A percentile compares a stretch with the other conserved stretches of the same genome.
Conservation (phyloP, 2,888 invertebrate genomes). For the Pelosia muscerda region DNA sequence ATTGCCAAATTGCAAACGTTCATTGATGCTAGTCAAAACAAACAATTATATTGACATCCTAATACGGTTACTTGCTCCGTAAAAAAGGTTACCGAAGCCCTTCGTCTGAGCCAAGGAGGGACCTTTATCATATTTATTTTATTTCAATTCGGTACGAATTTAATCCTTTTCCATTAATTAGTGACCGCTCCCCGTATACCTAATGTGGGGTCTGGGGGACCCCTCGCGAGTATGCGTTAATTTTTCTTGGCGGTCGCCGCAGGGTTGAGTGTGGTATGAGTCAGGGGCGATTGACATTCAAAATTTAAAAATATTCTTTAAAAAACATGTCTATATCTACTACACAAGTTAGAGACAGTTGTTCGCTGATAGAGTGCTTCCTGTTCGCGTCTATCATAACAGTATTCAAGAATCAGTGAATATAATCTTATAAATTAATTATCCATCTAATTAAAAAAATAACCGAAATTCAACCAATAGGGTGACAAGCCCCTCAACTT, state of each 20-base stretch:
- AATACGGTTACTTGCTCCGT: conserved; percentile 49
- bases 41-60: conserved; percentile 70
- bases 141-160: conserved; percentile 86
- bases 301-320: conserved; percentile 10
- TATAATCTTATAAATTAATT: conserved; percentile 13
- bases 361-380: conserved; percentile 7
- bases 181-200: conserved; percentile 75
- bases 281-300: conserved; percentile 37
- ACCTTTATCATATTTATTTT: conserved; percentile 86
- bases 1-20: conserved; percentile 10
- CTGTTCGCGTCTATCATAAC: background rate
- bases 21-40: conserved; percentile 51
- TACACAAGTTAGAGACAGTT: background rate
- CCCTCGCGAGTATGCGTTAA: conserved; percentile 74
- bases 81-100: conserved; percentile 50
- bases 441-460: conserved; percentile 27
- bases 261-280: conserved; percentile 62
- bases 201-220: conserved; percentile 72
- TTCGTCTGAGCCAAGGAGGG: conserved; percentile 66
- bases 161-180: conserved; percentile 87
- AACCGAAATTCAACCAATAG: conserved; percentile 24
- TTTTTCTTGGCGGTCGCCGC: conserved; percentile 77
- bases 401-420: conserved; percentile 5
- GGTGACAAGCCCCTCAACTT: conserved; percentile 42
- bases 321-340: background rate